A percentile compares a stretch with the other conserved stretches of the same genome.
Conservation (phyloP, 2,888 invertebrate species). For the Cosmia pyralina region DNA sequence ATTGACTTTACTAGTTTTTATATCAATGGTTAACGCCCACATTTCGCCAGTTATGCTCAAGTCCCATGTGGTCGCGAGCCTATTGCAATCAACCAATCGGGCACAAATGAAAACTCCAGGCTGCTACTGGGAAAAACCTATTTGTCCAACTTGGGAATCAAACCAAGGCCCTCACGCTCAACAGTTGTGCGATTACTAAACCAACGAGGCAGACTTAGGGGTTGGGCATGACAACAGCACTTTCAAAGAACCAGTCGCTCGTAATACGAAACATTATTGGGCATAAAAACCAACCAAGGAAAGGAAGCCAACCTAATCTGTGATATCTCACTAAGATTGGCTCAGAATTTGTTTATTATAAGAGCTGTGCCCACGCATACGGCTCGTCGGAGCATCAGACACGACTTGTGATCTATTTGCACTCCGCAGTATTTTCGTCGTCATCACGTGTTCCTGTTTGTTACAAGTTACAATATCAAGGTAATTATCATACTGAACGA, state of each 20-base stretch:
- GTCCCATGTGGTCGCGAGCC: no score
- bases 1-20: no score
- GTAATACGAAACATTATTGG: background rate
- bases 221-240: background rate
- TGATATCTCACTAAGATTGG: constrained; percentile 45
- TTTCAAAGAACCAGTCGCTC: background rate
- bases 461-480: constrained; percentile 20
- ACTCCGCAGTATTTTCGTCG: constrained; percentile 31
- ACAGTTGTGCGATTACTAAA: background rate
- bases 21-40: no score
- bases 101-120: background rate
- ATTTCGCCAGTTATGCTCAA: background rate
- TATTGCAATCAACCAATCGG: no score
- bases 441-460: constrained; percentile 36
- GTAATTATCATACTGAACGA: constrained; percentile 9
- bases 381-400: constrained; percentile 18
- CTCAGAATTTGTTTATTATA: constrained; percentile 41
- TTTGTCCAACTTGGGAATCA: background rate
- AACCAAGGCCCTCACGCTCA: background rate
- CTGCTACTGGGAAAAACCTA: background rate
- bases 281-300: background rate
- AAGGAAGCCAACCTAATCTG: constrained; percentile 28
- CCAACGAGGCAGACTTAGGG: background rate
- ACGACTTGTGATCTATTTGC: constrained; percentile 42
- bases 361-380: constrained; percentile 41